phyloP scores from a whole-genome alignment of 2,797 vertebrate species.

The Melanotaenia pygmaea region DNA sequence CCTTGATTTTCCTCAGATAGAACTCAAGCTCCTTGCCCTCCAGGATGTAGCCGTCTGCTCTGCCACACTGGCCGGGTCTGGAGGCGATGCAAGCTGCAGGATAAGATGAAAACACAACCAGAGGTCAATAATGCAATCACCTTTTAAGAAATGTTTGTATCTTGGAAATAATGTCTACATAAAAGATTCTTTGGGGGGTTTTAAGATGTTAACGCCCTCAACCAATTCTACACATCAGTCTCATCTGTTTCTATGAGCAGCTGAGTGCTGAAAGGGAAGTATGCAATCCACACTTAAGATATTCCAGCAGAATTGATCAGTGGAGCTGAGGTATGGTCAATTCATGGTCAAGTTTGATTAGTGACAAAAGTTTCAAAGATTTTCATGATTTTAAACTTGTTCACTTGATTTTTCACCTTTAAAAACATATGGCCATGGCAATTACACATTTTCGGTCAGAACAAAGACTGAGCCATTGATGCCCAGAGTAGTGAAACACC shows the following conservation, averaged over 20 bases:
- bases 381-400: background rate
- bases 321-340: too few relatives aligned
- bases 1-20: conserved; percentile 98
- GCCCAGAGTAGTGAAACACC: background rate
- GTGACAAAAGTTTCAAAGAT: background rate
- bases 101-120: background rate
- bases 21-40: conserved; percentile 98
- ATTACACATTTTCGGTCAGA: too few relatives aligned
- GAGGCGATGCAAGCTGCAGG: conserved; percentile 93
- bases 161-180: background rate
- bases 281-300: background rate
- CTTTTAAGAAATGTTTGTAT: background rate
- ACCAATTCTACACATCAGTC: background rate
- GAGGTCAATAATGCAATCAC: background rate
- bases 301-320: too few relatives aligned
- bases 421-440: background rate
- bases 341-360: background rate
- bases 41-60: conserved; percentile 94
- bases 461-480: too few relatives aligned
- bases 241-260: background rate
- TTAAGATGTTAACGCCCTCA: background rate
- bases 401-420: background rate
- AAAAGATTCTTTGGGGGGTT: too few relatives aligned
- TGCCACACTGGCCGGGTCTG: conserved; percentile 95
- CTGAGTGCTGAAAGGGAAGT: background rate